A percentile compares a stretch with the other conserved stretches of the same genome.
Evolutionary conservation across 2,888 invertebrate species (phyloP).

Genomic region (Portevinia maculata): DNA sequence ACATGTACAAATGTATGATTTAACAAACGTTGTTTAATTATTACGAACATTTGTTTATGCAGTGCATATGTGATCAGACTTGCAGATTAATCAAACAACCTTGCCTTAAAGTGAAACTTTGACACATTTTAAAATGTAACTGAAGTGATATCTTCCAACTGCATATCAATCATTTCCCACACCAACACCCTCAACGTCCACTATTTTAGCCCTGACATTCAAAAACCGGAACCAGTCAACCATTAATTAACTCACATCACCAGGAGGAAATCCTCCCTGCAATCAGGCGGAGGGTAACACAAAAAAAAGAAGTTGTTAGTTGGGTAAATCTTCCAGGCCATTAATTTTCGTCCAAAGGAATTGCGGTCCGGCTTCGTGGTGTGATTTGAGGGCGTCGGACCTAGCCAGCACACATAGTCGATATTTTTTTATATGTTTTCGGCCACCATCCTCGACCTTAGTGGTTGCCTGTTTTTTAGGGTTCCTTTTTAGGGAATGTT

Average conservation of each 20-base stretch:
- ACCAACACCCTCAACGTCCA: neutral
- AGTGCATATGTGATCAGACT: too few relatives aligned
- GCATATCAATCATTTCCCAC: constrained; percentile 29
- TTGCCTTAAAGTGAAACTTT: neutral
- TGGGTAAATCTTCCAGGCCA: constrained; percentile 70
- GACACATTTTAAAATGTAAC: neutral
- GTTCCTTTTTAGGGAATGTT: constrained; percentile 29
- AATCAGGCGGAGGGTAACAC: constrained; percentile 48
- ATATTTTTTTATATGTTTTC: constrained; percentile 10
- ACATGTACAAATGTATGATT: too few relatives aligned
- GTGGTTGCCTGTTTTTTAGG: constrained; percentile 42
- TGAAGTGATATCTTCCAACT: neutral
- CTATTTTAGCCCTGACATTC: constrained; percentile 45
- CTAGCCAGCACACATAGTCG: constrained; percentile 52
- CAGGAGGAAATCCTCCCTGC: constrained; percentile 71
- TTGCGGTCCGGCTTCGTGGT: constrained; percentile 67
- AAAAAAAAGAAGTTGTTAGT: constrained; percentile 52
- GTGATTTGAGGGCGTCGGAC: constrained; percentile 70
- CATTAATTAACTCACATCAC: constrained; percentile 73
- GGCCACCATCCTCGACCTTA: constrained; percentile 19
- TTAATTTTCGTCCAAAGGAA: constrained; percentile 72
- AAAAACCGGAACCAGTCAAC: constrained; percentile 62
- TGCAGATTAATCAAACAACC: neutral
- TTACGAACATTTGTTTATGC: too few relatives aligned
- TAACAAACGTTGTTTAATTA: too few relatives aligned